Evolutionary conservation across 2,113 vertebrate species (phyloP), one percentile per base, ranked within the genome.

Genomic region (Oncorhynchus masou): DNA sequence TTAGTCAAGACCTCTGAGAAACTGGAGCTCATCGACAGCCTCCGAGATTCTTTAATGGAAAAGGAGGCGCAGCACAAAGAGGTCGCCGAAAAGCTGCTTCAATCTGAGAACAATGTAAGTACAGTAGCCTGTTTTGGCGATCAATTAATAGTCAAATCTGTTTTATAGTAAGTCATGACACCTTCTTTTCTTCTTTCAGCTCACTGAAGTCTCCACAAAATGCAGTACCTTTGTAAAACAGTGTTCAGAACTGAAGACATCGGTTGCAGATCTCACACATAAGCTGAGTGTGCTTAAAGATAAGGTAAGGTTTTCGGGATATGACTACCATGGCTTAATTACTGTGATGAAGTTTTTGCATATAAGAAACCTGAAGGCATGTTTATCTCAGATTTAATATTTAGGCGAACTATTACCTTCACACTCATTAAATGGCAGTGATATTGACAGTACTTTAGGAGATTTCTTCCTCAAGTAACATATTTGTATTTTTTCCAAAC

Each of bases 231-330:
- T 91, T 16, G 95, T 96, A 89, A 92, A 90, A 73, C 95, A 93
- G 60, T 92, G 91, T 39, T 45, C 80, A 0, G 93, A 95, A 60
- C 77, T 96, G 87, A 96, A 95, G 79, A 49, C 78, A 1, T 70
- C 91, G 70, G 93, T 94, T 31, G 71, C 12, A n/a, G 95, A 95
- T 6, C 90, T 96, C 72, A 91, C 87, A 3, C 95, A 95, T 85
- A 96, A 94, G 87, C 85, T 94, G 5, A 78, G 82, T 59, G 34
- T 78, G 0, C 90, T 95, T 74, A 97, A 94, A 83, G 96, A 97
- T 79, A 96, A 96, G 94, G 96, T 97, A 88, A 91, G 34, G 9
- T 76, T 39, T 7, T 57, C 6, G 2, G 19, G 19, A 57, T 20
- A 20, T 57, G 16, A 57, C 13, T 57, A 57, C 7, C 59, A 22